Conservation (phyloP, 2,113 vertebrate species). For the Rutilus rutilus region DNA sequence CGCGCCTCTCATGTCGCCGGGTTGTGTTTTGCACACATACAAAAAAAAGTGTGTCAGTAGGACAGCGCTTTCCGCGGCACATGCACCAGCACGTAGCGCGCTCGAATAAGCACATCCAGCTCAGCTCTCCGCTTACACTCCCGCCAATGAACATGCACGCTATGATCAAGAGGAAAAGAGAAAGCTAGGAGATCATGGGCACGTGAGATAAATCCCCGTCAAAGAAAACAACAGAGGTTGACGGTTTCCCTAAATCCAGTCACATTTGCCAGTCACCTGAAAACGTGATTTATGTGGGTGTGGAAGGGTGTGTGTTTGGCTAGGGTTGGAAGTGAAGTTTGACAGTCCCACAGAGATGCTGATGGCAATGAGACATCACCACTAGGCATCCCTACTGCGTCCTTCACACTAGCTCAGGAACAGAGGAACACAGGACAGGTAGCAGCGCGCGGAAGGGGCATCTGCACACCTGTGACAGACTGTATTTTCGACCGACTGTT, state of each 20-base stretch:
- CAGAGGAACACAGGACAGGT: conserved; percentile 54
- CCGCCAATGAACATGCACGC: conserved; percentile 73
- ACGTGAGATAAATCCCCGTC: conserved; percentile 62
- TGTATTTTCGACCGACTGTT: conserved; percentile 34
- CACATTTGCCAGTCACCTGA: conserved; percentile 73
- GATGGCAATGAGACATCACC: conserved; percentile 52
- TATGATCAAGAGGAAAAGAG: conserved; percentile 57
- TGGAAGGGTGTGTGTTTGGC: conserved; percentile 68
- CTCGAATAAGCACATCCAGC: conserved; percentile 71
- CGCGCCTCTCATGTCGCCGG: conserved; percentile 56
- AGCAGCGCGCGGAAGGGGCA: conserved; percentile 33
- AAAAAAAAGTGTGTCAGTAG: conserved; percentile 79
- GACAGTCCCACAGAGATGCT: conserved; percentile 43
- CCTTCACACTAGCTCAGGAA: conserved; percentile 29
- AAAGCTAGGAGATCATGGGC: conserved; percentile 56
- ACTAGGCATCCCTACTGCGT: conserved; percentile 38
- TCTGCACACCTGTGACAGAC: conserved; percentile 46
- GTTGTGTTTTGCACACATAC: conserved; percentile 65
- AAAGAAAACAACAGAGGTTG: conserved; percentile 66
- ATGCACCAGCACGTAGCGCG: conserved; percentile 68
- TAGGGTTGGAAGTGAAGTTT: conserved; percentile 53
- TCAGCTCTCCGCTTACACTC: conserved; percentile 62
- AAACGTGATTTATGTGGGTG: conserved; percentile 74
- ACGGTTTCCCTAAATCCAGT: conserved; percentile 62
- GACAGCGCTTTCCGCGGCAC: conserved; percentile 74